Conservation (phyloP, 2,888 invertebrate genomes). For the Chironomus tentans region DNA sequence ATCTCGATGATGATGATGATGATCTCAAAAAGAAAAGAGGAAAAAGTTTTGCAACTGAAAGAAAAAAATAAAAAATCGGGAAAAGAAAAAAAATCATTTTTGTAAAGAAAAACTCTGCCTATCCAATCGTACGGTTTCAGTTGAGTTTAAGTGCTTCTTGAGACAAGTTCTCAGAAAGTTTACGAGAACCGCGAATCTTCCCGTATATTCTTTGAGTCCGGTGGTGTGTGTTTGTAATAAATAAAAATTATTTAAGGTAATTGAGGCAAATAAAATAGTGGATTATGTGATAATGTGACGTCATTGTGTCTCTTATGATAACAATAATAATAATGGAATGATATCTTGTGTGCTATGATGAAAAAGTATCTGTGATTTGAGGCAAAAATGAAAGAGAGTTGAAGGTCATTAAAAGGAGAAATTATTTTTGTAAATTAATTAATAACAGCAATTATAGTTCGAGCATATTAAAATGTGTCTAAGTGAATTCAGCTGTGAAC, state of each 20-base stretch:
- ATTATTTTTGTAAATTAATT: background rate
- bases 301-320: background rate
- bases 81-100: background rate
- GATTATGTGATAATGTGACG: too few species aligned
- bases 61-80: too few species aligned
- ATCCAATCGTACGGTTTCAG: conserved; percentile 6
- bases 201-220: background rate
- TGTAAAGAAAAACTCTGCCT: background rate
- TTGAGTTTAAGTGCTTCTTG: conserved; percentile 25
- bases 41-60: background rate
- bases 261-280: too few species aligned
- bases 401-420: background rate
- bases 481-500: background rate
- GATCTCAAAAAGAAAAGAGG: background rate
- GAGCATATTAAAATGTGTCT: background rate
- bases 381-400: background rate
- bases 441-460: background rate
- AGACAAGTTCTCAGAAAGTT: conserved; percentile 16
- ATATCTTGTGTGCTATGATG: background rate
- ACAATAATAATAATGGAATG: background rate
- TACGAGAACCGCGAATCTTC: background rate
- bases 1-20: background rate
- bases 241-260: background rate
- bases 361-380: background rate
- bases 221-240: background rate